These are phyloP conservation scores for Neopelma chrysocephalum DNA, from an alignment of 2,797 vertebrate genomes.

Conservation along the genomic window DNA sequence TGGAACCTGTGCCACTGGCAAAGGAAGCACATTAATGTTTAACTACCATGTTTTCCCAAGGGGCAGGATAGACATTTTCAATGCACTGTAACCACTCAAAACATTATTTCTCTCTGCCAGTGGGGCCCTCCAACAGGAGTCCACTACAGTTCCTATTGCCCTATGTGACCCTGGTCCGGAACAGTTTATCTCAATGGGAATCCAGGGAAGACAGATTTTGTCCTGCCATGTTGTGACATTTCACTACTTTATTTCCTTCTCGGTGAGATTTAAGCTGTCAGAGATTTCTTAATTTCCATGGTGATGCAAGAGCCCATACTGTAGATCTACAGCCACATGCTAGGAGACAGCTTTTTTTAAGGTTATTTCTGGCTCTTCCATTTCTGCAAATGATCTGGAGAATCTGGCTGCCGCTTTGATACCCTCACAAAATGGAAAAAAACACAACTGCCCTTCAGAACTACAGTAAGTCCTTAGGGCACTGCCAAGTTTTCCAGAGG, in stretches of 20 bases:
- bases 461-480: not conserved
- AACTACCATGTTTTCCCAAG: not conserved
- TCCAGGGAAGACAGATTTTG: not conserved
- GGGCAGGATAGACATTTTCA: not conserved
- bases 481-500: not conserved
- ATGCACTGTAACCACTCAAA: not conserved
- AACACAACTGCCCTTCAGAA: not conserved
- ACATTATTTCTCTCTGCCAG: not conserved
- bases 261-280: not conserved
- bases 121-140: not conserved
- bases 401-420: not conserved
- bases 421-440: not conserved
- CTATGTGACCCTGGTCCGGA: not conserved
- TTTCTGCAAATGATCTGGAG: not conserved
- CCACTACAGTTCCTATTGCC: not conserved
- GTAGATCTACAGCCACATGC: not conserved
- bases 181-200: not conserved
- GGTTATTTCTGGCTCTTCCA: not conserved
- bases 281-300: slow-evolving; percentile 10
- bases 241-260: not conserved
- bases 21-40: not conserved
- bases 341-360: not conserved
- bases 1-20: not conserved
- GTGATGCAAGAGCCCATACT: not conserved
- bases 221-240: not conserved